Conservation (phyloP, 2,888 invertebrate species). For the Apamea epomidion region DNA sequence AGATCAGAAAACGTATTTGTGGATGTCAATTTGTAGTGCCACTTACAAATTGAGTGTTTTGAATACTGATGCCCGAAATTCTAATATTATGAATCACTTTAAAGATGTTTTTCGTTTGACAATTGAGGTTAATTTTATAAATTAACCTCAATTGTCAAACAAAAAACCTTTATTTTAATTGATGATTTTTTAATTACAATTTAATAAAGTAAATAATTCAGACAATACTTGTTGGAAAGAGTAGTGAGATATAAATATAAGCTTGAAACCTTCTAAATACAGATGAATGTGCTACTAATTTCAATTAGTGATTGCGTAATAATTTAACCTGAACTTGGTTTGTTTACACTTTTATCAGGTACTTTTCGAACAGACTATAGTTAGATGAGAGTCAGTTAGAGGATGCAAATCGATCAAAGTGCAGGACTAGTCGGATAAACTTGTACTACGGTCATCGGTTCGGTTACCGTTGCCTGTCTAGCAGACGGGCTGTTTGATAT, state of each 20-base stretch:
- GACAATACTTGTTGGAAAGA: not conserved
- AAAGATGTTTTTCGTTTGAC: not conserved
- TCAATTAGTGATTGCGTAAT: not conserved
- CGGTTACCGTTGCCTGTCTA: slow-evolving; percentile 21
- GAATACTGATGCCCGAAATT: not conserved
- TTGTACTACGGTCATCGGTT: slow-evolving; percentile 35
- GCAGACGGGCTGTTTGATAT: slow-evolving; percentile 13
- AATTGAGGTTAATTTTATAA: not conserved
- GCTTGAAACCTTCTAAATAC: not conserved
- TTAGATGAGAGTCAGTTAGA: slow-evolving; percentile 2
- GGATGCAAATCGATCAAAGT: slow-evolving; percentile 50
- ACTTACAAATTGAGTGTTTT: not conserved
- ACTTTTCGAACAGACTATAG: not conserved
- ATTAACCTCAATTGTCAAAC: no score
- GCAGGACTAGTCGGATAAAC: slow-evolving; percentile 34
- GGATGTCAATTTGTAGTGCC: not conserved
- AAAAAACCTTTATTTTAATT: not conserved
- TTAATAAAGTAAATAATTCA: not conserved
- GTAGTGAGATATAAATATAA: not conserved
- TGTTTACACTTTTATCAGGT: not conserved
- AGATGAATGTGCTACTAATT: not conserved
- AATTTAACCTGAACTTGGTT: not conserved
- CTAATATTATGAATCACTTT: not conserved
- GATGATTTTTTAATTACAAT: not conserved
- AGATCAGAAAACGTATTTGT: not conserved